phyloP scores from a whole-genome alignment of 2,888 invertebrate species.

The Caenorhabditis wallacei region DNA sequence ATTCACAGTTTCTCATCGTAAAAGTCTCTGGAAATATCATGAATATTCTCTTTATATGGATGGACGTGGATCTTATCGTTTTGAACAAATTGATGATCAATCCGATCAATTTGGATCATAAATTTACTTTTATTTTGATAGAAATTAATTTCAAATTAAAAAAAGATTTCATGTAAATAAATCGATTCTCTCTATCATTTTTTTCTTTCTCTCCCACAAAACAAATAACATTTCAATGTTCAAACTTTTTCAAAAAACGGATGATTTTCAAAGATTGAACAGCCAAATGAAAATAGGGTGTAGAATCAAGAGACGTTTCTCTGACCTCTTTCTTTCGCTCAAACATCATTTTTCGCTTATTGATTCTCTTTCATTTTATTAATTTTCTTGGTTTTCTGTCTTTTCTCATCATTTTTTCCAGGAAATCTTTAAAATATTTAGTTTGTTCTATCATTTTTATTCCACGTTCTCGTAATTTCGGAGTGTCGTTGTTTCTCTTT shows the following conservation, averaged over 20 bases:
- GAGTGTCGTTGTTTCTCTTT: slow-evolving; percentile 30
- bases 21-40: slow-evolving; percentile 84
- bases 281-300: slow-evolving; percentile 19
- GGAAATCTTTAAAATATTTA: neutral
- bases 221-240: slow-evolving; percentile 9
- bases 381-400: neutral
- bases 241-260: neutral
- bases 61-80: slow-evolving; percentile 93
- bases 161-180: slow-evolving; percentile 61
- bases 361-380: slow-evolving; percentile 27
- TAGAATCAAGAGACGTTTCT: slow-evolving; percentile 4
- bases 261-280: slow-evolving; percentile 49
- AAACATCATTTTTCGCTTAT: slow-evolving; percentile 38
- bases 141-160: neutral
- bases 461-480: slow-evolving; percentile 6
- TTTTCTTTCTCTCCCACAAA: neutral
- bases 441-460: slow-evolving; percentile 7
- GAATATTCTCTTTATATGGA: slow-evolving; percentile 95
- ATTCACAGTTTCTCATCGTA: slow-evolving; percentile 96
- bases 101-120: slow-evolving; percentile 96
- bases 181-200: slow-evolving; percentile 23
- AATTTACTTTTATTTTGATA: slow-evolving; percentile 79
- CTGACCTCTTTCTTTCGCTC: slow-evolving; percentile 7
- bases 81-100: slow-evolving; percentile 91
- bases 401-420: neutral